phyloP scores from a whole-genome alignment of 2,888 invertebrate genomes.

The Marasmarcha lunaedactyla region DNA sequence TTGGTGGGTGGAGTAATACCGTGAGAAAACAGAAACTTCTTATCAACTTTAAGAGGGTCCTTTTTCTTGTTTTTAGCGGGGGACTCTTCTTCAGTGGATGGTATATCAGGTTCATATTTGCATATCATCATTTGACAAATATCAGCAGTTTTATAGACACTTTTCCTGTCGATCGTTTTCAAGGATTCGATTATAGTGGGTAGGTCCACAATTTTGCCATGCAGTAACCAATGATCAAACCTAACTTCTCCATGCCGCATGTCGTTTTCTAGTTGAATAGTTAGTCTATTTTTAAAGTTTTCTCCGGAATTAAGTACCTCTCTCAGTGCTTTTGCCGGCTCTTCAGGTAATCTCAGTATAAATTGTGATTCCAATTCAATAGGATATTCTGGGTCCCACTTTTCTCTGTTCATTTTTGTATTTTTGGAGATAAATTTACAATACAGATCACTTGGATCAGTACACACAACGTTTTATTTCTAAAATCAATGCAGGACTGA shows the following conservation, averaged over 20 bases:
- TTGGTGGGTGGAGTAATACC: constrained; percentile 93
- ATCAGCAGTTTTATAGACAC: constrained; percentile 95
- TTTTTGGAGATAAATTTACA: too few relatives aligned
- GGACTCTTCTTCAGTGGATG: constrained; percentile 78
- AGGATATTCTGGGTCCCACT: constrained; percentile 29
- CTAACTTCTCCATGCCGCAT: constrained; percentile 86
- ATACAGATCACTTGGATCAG: too few relatives aligned
- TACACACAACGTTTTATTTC: too few relatives aligned
- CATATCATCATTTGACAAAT: constrained; percentile 88
- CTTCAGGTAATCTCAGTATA: constrained; percentile 79
- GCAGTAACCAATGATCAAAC: constrained; percentile 84
- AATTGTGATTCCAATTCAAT: constrained; percentile 83
- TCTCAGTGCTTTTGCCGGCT: constrained; percentile 75
- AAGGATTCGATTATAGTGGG: constrained; percentile 89
- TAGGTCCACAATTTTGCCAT: constrained; percentile 86
- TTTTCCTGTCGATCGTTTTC: constrained; percentile 93
- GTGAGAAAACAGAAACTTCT: constrained; percentile 90
- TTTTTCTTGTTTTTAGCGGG: constrained; percentile 81
- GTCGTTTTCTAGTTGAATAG: constrained; percentile 84
- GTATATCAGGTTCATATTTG: constrained; percentile 82
- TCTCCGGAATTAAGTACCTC: constrained; percentile 79
- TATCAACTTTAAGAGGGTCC: constrained; percentile 80
- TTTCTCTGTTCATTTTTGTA: constrained; percentile 19
- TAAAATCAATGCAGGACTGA: too few relatives aligned
- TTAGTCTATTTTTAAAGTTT: constrained; percentile 81